phyloP scores from a whole-genome alignment of 1,140 invertebrate genomes.

The Drosophila malerkotliana region DNA sequence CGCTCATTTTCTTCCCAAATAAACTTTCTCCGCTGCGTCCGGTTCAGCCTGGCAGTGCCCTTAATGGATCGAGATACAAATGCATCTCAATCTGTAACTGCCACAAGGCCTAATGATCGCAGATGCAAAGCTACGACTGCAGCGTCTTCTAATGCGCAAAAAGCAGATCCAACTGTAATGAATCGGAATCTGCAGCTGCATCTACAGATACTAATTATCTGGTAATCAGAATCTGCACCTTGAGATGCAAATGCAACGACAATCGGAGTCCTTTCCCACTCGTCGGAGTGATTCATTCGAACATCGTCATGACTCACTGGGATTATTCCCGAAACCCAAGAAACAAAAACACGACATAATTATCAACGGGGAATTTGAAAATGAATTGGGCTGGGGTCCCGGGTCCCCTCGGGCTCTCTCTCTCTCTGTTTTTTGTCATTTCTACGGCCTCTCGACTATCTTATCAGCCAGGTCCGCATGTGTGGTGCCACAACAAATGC shows the following conservation, averaged over 20 bases:
- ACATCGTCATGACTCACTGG: slow-evolving; percentile 37
- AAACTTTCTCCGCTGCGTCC: slow-evolving; percentile 52
- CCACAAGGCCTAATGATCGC: not conserved
- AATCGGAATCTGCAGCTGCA: not conserved
- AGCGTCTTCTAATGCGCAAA: not conserved
- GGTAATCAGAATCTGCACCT: too few species aligned
- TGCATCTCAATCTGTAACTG: slow-evolving; percentile 19
- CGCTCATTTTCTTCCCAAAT: slow-evolving; percentile 46
- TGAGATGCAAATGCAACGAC: too few species aligned
- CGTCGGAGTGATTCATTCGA: slow-evolving; percentile 25
- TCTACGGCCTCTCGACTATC: slow-evolving; percentile 34
- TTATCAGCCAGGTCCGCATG: slow-evolving; percentile 20
- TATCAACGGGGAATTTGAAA: slow-evolving; percentile 9
- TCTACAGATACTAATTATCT: not conserved
- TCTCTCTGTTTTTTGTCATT: too few species aligned
- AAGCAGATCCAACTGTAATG: not conserved
- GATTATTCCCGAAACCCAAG: slow-evolving; percentile 8
- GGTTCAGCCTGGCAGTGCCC: slow-evolving; percentile 20
- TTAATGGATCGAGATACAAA: slow-evolving; percentile 44
- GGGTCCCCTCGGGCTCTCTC: too few species aligned
- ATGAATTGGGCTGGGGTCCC: too few species aligned
- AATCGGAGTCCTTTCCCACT: not conserved
- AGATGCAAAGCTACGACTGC: slow-evolving; percentile 1
- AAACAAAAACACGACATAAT: slow-evolving; percentile 14
- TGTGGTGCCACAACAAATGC: slow-evolving; percentile 28